A percentile compares a stretch with the other conserved stretches of the same genome.
Conservation (phyloP, 1,140 invertebrate species). For the Drosophila lacteicornis region DNA sequence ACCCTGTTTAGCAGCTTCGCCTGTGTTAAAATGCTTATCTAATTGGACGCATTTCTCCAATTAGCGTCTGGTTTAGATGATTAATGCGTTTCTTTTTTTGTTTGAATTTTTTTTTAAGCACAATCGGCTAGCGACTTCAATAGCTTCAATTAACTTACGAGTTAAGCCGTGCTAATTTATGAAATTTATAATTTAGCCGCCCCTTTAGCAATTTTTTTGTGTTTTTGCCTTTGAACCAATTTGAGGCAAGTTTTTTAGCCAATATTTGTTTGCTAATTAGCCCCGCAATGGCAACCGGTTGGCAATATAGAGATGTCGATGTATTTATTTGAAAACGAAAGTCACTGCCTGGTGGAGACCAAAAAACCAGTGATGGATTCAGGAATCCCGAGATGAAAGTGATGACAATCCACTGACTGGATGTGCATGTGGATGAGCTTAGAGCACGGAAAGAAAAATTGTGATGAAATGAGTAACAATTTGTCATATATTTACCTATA, state of each 20-base stretch:
- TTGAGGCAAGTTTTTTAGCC: conserved; percentile 20
- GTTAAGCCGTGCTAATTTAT: conserved; percentile 36
- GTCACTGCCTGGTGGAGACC: conserved; percentile 6
- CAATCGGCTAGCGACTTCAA: conserved; percentile 16
- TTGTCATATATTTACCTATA: no score
- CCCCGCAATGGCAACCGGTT: conserved; percentile 36
- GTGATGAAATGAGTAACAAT: accelerated
- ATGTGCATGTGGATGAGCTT: conserved; percentile 1
- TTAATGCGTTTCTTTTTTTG: conserved; percentile 29
- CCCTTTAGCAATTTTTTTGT: background rate
- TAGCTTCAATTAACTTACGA: conserved; percentile 47
- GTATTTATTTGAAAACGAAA: conserved; percentile 44
- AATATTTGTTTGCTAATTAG: conserved; percentile 53
- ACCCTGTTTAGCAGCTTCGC: background rate
- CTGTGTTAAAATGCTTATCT: background rate
- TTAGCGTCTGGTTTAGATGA: conserved; percentile 31
- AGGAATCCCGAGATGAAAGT: conserved; percentile 35
- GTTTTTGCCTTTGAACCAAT: conserved; percentile 2
- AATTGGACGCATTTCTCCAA: conserved; percentile 37
- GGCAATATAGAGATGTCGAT: conserved; percentile 35
- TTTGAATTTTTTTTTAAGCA: conserved; percentile 13
- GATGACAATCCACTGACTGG: conserved; percentile 18
- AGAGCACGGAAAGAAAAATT: background rate
- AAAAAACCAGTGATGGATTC: conserved; percentile 13
- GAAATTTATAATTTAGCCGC: conserved; percentile 25